Evolutionary conservation across 1,140 invertebrate species (phyloP).

Genomic region (Pissodes strobi): DNA sequence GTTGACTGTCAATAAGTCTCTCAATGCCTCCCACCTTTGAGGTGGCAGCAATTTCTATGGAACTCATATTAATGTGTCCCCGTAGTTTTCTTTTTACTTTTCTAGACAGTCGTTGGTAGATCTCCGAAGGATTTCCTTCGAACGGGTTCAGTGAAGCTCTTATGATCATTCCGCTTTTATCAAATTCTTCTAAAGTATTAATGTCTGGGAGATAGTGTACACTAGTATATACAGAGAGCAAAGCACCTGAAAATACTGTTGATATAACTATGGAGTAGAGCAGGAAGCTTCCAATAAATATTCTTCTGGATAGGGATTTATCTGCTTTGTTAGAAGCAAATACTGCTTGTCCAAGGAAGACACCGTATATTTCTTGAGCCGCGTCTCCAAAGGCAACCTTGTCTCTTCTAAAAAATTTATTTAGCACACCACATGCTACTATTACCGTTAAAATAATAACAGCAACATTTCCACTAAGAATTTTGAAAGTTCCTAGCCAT

Average conservation of each 20-base stretch:
- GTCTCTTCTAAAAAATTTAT: not conserved
- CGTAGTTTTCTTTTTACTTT: not conserved
- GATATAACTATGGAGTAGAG: slow-evolving; percentile 9
- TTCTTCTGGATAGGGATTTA: not conserved
- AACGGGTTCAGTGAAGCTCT: slow-evolving; percentile 22
- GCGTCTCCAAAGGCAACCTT: not conserved
- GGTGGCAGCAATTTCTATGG: slow-evolving; percentile 7
- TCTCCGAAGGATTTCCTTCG: not conserved
- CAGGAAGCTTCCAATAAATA: slow-evolving; percentile 10
- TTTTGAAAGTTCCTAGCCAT: slow-evolving; percentile 14
- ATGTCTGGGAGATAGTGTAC: slow-evolving; percentile 13
- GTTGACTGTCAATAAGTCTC: slow-evolving; percentile 1
- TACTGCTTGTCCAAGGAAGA: slow-evolving; percentile 1
- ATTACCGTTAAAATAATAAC: not conserved
- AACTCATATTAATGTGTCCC: not conserved
- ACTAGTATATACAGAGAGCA: slow-evolving; percentile 1
- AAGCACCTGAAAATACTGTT: slow-evolving; percentile 5
- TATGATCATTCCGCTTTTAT: slow-evolving; percentile 10
- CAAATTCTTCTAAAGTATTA: slow-evolving; percentile 20
- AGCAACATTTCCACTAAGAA: slow-evolving; percentile 4
- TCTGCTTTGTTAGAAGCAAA: not conserved
- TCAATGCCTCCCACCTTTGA: slow-evolving; percentile 11
- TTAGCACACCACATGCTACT: slow-evolving; percentile 8
- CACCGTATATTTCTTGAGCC: not conserved
- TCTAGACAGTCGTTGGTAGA: slow-evolving; percentile 13